These are phyloP conservation scores for Tragopan temminckii DNA, from an alignment of 2,797 vertebrate genomes.

Conservation along the genomic window DNA sequence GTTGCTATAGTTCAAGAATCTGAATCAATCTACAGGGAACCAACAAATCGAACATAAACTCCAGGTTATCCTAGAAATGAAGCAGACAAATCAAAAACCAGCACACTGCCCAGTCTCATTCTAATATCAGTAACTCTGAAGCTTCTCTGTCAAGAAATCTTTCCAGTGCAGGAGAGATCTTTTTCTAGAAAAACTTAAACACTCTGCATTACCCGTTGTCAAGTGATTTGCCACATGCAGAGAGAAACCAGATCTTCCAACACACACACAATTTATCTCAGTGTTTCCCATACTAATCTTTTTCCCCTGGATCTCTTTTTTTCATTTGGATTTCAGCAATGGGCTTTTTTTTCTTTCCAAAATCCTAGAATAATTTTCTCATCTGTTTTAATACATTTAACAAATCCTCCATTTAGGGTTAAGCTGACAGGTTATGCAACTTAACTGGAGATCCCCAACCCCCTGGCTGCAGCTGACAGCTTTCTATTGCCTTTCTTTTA, in stretches of 20 bases:
- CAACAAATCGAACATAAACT: not conserved
- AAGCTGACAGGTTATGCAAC: conserved; percentile 10
- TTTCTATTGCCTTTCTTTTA: not conserved
- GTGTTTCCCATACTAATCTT: not conserved
- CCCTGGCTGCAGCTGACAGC: not conserved
- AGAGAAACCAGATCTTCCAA: not conserved
- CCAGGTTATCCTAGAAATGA: not conserved
- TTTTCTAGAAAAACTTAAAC: not conserved
- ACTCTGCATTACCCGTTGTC: not conserved
- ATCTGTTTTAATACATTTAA: not conserved
- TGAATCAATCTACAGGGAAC: not conserved
- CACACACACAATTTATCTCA: not conserved
- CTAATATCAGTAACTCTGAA: not conserved
- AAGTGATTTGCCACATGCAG: not conserved
- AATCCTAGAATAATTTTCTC: not conserved
- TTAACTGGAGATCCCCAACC: not conserved
- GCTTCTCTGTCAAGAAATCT: not conserved
- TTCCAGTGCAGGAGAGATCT: not conserved
- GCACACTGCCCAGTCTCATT: not conserved
- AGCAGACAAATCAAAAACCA: not conserved
- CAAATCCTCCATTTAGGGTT: not conserved
- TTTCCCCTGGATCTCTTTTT: not conserved
- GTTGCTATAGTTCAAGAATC: not conserved
- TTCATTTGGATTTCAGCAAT: not conserved
- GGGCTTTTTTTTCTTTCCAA: not conserved